phyloP scores from a whole-genome alignment of 2,113 vertebrate species.

The Pterocles burchelli region DNA sequence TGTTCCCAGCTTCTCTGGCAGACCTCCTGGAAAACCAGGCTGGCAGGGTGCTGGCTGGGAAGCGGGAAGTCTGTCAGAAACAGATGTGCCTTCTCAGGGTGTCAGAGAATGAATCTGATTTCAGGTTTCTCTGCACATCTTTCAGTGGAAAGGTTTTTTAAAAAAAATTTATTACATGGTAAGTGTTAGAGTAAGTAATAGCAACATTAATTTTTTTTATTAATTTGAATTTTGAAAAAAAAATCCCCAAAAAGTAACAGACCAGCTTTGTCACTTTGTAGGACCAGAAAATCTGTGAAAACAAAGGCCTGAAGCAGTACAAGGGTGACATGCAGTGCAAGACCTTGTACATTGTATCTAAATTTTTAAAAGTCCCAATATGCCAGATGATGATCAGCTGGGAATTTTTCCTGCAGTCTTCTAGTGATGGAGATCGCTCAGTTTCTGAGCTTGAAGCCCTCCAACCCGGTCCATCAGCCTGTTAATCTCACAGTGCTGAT shows the following conservation, averaged over 20 bases:
- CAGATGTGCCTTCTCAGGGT: not conserved
- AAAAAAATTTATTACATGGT: too few species aligned
- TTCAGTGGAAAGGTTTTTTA: not conserved
- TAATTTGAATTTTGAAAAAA: not conserved
- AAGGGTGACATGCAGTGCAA: not conserved
- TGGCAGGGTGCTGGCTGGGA: not conserved
- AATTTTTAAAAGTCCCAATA: not conserved
- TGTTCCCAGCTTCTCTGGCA: not conserved
- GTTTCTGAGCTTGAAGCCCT: not conserved
- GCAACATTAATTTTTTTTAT: rapidly evolving
- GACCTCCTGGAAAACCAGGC: not conserved
- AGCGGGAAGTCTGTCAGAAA: not conserved
- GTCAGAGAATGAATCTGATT: not conserved
- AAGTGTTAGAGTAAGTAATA: too few species aligned
- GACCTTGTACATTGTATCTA: not conserved
- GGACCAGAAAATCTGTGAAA: not conserved
- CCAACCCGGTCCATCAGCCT: rapidly evolving
- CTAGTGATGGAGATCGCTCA: rapidly evolving
- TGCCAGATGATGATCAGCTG: not conserved
- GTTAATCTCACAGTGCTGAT: not conserved
- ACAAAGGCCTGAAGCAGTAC: not conserved
- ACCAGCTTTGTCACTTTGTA: not conserved
- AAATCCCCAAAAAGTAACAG: not conserved
- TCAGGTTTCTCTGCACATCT: not conserved
- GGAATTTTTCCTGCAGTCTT: not conserved